These are phyloP conservation scores for Mythimna loreyi DNA, from an alignment of 2,888 invertebrate genomes.

Conservation along the genomic window DNA sequence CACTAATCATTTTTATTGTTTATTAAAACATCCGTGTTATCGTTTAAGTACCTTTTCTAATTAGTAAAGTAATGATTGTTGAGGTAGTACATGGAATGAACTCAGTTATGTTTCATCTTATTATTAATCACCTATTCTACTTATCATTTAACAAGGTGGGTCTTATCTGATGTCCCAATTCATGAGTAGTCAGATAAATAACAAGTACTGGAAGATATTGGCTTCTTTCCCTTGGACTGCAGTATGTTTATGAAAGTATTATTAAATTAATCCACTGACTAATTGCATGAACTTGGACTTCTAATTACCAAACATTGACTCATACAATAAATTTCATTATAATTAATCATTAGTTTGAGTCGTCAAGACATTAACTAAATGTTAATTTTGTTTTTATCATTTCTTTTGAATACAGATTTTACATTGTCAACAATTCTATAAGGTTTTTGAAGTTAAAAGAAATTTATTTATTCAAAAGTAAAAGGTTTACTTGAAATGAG, in stretches of 20 bases:
- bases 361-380: too few relatives aligned
- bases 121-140: background rate
- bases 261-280: background rate
- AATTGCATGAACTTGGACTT: background rate
- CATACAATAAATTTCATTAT: slow-evolving; percentile 4
- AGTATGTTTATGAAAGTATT: background rate
- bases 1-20: slow-evolving; percentile 22
- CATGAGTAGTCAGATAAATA: background rate
- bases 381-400: background rate
- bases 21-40: slow-evolving; percentile 23
- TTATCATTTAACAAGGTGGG: slow-evolving; percentile 22
- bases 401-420: background rate
- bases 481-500: too few relatives aligned
- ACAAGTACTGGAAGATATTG: background rate
- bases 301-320: background rate
- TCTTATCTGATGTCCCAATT: slow-evolving; percentile 26
- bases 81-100: background rate
- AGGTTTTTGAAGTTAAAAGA: background rate
- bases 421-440: background rate
- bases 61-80: slow-evolving; percentile 14
- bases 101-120: slow-evolving; percentile 2
- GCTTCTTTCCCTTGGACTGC: background rate
- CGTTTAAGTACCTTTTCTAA: slow-evolving; percentile 26
- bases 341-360: slow-evolving; percentile 2
- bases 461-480: background rate